A percentile compares a stretch with the other conserved stretches of the same genome.
phyloP scores from a whole-genome alignment of 2,888 invertebrate genomes.

The Zeuzera pyrina region DNA sequence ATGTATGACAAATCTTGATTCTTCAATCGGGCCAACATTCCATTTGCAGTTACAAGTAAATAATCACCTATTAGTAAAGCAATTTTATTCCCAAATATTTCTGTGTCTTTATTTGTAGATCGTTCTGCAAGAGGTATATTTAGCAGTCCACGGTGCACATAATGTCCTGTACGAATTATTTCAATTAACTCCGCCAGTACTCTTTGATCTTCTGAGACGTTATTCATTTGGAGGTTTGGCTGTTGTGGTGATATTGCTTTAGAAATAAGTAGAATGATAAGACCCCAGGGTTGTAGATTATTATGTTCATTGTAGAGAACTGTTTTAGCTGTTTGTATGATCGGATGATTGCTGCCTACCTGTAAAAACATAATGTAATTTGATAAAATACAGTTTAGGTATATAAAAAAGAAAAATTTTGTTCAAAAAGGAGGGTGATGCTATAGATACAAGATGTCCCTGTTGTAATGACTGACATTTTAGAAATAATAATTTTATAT shows the following conservation, averaged over 20 bases:
- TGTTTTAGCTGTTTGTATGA: conserved; percentile 88
- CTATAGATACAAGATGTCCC: no score
- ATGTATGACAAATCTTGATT: conserved; percentile 83
- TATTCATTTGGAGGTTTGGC: conserved; percentile 66
- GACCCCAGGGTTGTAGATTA: conserved; percentile 88
- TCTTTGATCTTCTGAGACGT: conserved; percentile 67
- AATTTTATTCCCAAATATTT: conserved; percentile 91
- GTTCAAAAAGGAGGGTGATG: no score
- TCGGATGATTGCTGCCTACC: conserved; percentile 89
- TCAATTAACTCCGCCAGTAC: conserved; percentile 81
- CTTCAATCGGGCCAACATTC: conserved; percentile 81
- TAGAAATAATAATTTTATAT: no score
- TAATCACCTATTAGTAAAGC: conserved; percentile 90
- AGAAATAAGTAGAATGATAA: conserved; percentile 85
- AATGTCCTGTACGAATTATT: conserved; percentile 89
- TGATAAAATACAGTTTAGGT: no score
- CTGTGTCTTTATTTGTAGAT: conserved; percentile 74
- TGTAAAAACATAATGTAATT: conserved; percentile 29
- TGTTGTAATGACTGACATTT: no score
- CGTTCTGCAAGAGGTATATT: conserved; percentile 61
- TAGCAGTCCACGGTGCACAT: conserved; percentile 80
- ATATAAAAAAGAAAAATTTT: no score
- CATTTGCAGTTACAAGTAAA: conserved; percentile 85
- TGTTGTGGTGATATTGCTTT: conserved; percentile 78
- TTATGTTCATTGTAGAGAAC: conserved; percentile 86